Evolutionary conservation across 2,888 invertebrate species (phyloP).

Genomic region (Sturmia bella): DNA sequence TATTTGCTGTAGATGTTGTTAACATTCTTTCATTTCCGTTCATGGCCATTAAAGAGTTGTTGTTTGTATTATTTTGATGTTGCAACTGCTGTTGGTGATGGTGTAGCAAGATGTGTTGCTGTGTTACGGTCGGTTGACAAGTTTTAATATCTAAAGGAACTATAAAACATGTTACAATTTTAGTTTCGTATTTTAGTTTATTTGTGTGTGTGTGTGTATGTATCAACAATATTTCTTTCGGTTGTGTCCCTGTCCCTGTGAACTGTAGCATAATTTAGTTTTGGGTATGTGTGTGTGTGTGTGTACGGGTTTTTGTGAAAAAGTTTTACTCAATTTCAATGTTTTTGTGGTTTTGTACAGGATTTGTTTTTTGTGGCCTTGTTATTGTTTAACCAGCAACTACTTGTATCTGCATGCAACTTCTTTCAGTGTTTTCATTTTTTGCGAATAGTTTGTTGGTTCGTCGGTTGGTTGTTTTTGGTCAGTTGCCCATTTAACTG

Average conservation of each 20-base stretch:
- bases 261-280: slow-evolving; percentile 21
- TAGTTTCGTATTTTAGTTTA: slow-evolving; percentile 55
- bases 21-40: slow-evolving; percentile 82
- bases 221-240: slow-evolving; percentile 35
- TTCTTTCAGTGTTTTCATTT: slow-evolving; percentile 23
- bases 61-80: slow-evolving; percentile 71
- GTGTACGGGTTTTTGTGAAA: slow-evolving; percentile 29
- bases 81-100: slow-evolving; percentile 74
- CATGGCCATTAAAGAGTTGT: slow-evolving; percentile 76
- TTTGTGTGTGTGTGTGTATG: slow-evolving; percentile 50
- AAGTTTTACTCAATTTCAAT: slow-evolving; percentile 67
- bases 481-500: slow-evolving; percentile 61
- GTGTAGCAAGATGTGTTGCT: slow-evolving; percentile 64
- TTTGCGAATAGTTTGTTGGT: slow-evolving; percentile 55
- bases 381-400: slow-evolving; percentile 47
- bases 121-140: slow-evolving; percentile 72
- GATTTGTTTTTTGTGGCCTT: slow-evolving; percentile 68
- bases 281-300: slow-evolving; percentile 12
- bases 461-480: slow-evolving; percentile 53
- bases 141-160: slow-evolving; percentile 75
- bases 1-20: slow-evolving; percentile 79
- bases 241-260: slow-evolving; percentile 34
- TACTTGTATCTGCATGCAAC: slow-evolving; percentile 24
- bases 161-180: slow-evolving; percentile 64
- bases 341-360: slow-evolving; percentile 63